Conservation (phyloP, 2,888 invertebrate genomes). For the Cerastoderma edule region DNA sequence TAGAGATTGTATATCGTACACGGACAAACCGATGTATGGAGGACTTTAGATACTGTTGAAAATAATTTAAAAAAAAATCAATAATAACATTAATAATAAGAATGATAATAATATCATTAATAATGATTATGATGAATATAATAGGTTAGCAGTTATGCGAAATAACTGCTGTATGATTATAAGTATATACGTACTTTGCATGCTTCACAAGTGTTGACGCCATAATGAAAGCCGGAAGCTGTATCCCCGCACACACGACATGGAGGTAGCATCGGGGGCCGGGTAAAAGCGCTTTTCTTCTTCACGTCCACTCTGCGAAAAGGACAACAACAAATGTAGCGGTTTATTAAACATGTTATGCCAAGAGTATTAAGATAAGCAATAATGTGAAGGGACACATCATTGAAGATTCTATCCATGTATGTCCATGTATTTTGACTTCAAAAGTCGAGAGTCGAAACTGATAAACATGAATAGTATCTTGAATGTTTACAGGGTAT, state of each 20-base stretch:
- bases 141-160: too few relatives aligned
- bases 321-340: not conserved
- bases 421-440: too few relatives aligned
- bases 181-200: slow-evolving; percentile 51
- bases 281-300: slow-evolving; percentile 5
- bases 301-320: slow-evolving; percentile 1
- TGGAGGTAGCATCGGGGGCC: slow-evolving; percentile 50
- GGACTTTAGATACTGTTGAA: too few relatives aligned
- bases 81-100: too few relatives aligned
- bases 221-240: slow-evolving; percentile 55
- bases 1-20: too few relatives aligned
- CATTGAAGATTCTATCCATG: not conserved
- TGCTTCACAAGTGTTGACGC: slow-evolving; percentile 54
- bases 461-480: not conserved
- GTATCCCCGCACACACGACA: slow-evolving; percentile 53
- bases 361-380: not conserved
- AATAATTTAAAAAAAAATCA: too few relatives aligned
- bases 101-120: too few relatives aligned
- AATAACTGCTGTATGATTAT: too few relatives aligned
- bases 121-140: too few relatives aligned
- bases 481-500: not conserved
- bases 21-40: too few relatives aligned
- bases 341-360: too few relatives aligned
- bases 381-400: not conserved
- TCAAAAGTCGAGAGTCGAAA: not conserved